These are phyloP conservation scores for Psylliodes chrysocephalus DNA, from an alignment of 2,888 invertebrate genomes.

Conservation along the genomic window DNA sequence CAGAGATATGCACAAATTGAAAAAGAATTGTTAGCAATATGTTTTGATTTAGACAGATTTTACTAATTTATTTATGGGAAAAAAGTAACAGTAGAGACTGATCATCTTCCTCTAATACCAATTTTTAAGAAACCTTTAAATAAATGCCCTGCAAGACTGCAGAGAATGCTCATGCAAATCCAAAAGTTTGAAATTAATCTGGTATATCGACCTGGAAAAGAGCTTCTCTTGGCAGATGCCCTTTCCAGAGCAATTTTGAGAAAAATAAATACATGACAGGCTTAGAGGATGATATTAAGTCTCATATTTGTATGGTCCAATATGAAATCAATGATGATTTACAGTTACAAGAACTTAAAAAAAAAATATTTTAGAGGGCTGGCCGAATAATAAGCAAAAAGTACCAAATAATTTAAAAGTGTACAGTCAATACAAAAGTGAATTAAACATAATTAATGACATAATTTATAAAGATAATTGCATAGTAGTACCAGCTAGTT, in stretches of 20 bases:
- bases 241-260: neutral
- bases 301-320: neutral
- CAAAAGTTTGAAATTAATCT: slow-evolving; percentile 33
- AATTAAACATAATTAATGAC: neutral
- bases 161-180: slow-evolving; percentile 28
- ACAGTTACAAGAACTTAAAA: slow-evolving; percentile 13
- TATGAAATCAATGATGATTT: slow-evolving; percentile 10
- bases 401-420: neutral
- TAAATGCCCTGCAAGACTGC: no score
- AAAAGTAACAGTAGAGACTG: slow-evolving; percentile 25
- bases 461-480: neutral
- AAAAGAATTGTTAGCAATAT: slow-evolving; percentile 35
- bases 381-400: slow-evolving; percentile 1
- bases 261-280: neutral
- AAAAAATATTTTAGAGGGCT: neutral
- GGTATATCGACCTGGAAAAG: slow-evolving; percentile 25
- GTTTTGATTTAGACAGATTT: slow-evolving; percentile 9
- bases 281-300: slow-evolving; percentile 3
- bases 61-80: slow-evolving; percentile 28
- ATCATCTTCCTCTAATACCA: slow-evolving; percentile 15
- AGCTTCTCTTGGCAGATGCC: slow-evolving; percentile 9
- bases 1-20: slow-evolving; percentile 33
- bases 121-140: slow-evolving; percentile 6
- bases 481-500: slow-evolving; percentile 29
- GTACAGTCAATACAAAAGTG: neutral